These are phyloP conservation scores for Ornithoptera priamus DNA, from an alignment of 2,888 invertebrate genomes.

Conservation along the genomic window DNA sequence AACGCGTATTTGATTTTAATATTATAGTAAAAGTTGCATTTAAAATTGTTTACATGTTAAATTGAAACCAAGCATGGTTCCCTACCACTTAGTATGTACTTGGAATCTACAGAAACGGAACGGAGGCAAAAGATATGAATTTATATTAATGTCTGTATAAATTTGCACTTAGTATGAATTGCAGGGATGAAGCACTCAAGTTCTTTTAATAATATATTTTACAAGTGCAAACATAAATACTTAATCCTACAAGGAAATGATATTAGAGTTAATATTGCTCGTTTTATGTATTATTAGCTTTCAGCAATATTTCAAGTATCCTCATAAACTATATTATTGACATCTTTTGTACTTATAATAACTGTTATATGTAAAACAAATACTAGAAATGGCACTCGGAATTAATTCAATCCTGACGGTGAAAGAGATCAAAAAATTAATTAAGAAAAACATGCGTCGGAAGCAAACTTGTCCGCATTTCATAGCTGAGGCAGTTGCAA, in stretches of 20 bases:
- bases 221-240: not conserved
- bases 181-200: not conserved
- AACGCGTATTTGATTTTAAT: slow-evolving; percentile 7
- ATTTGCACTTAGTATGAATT: slow-evolving; percentile 6
- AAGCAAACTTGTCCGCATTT: slow-evolving; percentile 45
- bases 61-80: not conserved
- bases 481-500: slow-evolving; percentile 61
- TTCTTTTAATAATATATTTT: not conserved
- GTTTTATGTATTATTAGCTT: too few species aligned
- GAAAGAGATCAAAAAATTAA: slow-evolving; percentile 36
- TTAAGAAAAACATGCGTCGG: slow-evolving; percentile 43
- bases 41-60: slow-evolving; percentile 1
- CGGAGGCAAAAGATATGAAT: slow-evolving; percentile 1
- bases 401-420: slow-evolving; percentile 11
- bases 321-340: too few species aligned
- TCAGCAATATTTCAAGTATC: too few species aligned
- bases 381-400: not conserved
- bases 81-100: slow-evolving; percentile 10
- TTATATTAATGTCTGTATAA: slow-evolving; percentile 7
- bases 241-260: not conserved
- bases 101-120: slow-evolving; percentile 9
- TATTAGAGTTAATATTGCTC: too few species aligned
- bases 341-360: too few species aligned
- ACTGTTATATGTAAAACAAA: too few species aligned
- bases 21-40: not conserved